Evolutionary conservation across 2,113 vertebrate species (phyloP).

Genomic region (Phrynosoma platyrhinos): DNA sequence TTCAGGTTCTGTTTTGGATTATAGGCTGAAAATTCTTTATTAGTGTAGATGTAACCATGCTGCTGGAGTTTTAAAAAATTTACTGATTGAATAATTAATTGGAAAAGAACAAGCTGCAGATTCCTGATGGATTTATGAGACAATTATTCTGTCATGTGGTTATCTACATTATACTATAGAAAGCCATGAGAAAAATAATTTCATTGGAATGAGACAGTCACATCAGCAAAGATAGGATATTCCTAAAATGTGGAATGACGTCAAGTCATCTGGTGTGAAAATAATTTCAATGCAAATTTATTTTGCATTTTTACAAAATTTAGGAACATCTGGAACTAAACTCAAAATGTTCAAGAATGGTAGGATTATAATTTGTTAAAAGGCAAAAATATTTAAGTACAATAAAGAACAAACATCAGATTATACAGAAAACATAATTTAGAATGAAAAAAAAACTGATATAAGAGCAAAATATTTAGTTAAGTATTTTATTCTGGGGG

Average conservation of each 20-base stretch:
- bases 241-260: conserved; percentile 74
- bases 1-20: conserved; percentile 99
- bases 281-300: conserved; percentile 65
- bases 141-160: conserved; percentile 98
- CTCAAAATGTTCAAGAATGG: conserved; percentile 35
- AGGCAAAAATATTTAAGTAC: conserved; percentile 46
- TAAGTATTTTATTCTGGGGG: conserved; percentile 31
- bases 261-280: conserved; percentile 68
- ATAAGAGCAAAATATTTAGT: conserved; percentile 31
- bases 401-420: background rate
- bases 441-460: conserved; percentile 24
- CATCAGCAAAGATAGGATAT: conserved; percentile 79
- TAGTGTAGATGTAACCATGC: conserved; percentile 96
- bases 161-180: conserved; percentile 93
- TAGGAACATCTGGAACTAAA: conserved; percentile 54
- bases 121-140: conserved; percentile 98
- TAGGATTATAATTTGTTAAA: conserved; percentile 43
- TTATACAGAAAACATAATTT: conserved; percentile 31
- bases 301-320: conserved; percentile 64
- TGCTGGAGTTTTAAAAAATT: conserved; percentile 96
- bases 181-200: conserved; percentile 84
- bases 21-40: conserved; percentile 98
- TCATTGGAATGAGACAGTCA: conserved; percentile 83
- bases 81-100: conserved; percentile 97
- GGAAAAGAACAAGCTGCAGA: conserved; percentile 93